These are phyloP conservation scores for Litocranius walleri DNA, from an alignment of 2,113 vertebrate genomes.

Conservation along the genomic window DNA sequence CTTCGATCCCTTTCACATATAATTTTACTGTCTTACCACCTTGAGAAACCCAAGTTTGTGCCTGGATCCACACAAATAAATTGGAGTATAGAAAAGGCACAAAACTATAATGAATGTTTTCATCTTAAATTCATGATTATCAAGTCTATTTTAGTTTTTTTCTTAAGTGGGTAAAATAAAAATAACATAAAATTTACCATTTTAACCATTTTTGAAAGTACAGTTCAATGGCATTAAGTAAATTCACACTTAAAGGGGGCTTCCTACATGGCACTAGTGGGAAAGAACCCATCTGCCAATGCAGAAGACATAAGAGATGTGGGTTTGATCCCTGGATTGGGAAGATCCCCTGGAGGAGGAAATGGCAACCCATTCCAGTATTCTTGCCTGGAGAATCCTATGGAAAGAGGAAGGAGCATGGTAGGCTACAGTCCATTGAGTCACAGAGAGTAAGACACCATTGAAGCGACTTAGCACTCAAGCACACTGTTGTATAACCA, in stretches of 20 bases:
- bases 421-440: background rate
- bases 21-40: background rate
- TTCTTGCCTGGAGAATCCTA: background rate
- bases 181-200: background rate
- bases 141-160: background rate
- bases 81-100: background rate
- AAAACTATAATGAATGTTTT: constrained; percentile 5
- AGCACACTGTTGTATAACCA: background rate
- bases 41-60: background rate
- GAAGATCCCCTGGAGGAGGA: background rate
- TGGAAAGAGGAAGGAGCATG: background rate
- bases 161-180: background rate
- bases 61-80: background rate
- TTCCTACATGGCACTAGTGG: background rate
- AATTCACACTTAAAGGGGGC: background rate
- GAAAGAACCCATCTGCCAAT: background rate
- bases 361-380: background rate
- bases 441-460: background rate
- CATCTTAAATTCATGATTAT: background rate
- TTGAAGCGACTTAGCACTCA: background rate
- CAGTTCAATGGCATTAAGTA: background rate
- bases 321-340: background rate
- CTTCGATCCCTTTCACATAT: background rate
- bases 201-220: background rate
- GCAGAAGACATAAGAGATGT: background rate